phyloP scores from a whole-genome alignment of 2,797 vertebrate species.

The Antrozous pallidus region DNA sequence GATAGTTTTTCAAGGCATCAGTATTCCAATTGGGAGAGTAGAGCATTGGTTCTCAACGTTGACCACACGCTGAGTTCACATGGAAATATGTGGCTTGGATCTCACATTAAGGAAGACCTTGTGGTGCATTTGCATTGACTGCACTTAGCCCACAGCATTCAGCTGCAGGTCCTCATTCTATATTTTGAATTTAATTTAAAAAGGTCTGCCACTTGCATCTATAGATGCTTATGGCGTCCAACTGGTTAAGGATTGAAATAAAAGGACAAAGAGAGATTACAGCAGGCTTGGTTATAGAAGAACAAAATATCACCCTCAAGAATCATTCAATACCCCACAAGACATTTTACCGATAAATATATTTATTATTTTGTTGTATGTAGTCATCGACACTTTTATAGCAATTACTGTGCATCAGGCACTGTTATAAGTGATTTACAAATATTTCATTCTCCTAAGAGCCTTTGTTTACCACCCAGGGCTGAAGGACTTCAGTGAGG shows the following conservation, averaged over 20 bases:
- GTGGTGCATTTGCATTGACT: neutral
- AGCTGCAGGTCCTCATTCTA: neutral
- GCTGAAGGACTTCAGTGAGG: neutral
- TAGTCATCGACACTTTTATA: neutral
- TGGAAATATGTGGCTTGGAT: rapidly evolving
- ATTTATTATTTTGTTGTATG: neutral
- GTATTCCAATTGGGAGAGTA: neutral
- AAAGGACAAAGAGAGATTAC: neutral
- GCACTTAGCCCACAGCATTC: neutral
- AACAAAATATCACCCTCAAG: neutral
- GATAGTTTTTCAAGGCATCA: neutral
- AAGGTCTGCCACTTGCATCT: too few relatives aligned
- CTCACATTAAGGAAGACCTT: neutral
- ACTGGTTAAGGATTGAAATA: neutral
- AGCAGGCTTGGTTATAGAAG: neutral
- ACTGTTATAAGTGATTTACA: neutral
- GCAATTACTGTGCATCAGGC: neutral
- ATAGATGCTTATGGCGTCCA: too few relatives aligned
- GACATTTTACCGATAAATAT: neutral
- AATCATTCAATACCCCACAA: neutral
- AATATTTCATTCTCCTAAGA: neutral
- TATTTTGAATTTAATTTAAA: too few relatives aligned
- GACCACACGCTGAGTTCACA: neutral
- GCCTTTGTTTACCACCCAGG: neutral
- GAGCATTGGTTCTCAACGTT: neutral